Base-by-base conservation (phyloP, 2,113 vertebrate species). In the Progne subis region DNA sequence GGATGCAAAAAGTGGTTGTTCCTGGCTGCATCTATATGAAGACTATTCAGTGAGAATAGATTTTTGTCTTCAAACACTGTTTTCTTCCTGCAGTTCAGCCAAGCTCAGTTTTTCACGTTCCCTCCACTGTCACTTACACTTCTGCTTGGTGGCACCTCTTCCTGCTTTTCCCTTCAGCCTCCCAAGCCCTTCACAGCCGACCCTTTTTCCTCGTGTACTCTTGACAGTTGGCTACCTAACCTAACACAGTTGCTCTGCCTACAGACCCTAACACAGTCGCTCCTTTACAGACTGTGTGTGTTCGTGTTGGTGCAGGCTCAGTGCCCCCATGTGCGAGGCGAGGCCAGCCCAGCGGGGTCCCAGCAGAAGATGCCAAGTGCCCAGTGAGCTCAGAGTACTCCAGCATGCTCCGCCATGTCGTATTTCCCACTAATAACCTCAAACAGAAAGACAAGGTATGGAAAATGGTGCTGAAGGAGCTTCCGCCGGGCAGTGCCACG, bases 381-480 rank as follows among this genome's bases (percentile, higher is more conserved):
- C 37, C 47, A 0, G 12, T 0, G 15, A 32, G 17, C 14, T 28
- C 2, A 0, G 4, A 0, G 1, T 11, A 8, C 49, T 67, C 55
- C 4, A 0, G 6, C 1, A 0, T 2, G 5, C 37, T 68, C 81
- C 9, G 4, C 41, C 50, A 37, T 65, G 37, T 63, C n/a, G 0
- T 18, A 29, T 19, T n/a, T 52, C 41, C 44, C 53, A 10, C 53
- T 20, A 26, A 23, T 3, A 52, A 31, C 7, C 50, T 52, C 83
- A 6, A 25, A 26, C 47, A 60, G 49, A 69, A 50, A 20, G 47
- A 59, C 55, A 37, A 55, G 11, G 12, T 13, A 5, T 4, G 25
- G 68, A 50, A 94, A 92, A 83, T 31, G 49, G 49, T 29, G 14
- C 4, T 52, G 39, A 18, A 8, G 69, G 59, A 79, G 9, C 17